Base-by-base conservation (phyloP, 2,888 invertebrate genomes). In the Lordiphosa fenestrarum region DNA sequence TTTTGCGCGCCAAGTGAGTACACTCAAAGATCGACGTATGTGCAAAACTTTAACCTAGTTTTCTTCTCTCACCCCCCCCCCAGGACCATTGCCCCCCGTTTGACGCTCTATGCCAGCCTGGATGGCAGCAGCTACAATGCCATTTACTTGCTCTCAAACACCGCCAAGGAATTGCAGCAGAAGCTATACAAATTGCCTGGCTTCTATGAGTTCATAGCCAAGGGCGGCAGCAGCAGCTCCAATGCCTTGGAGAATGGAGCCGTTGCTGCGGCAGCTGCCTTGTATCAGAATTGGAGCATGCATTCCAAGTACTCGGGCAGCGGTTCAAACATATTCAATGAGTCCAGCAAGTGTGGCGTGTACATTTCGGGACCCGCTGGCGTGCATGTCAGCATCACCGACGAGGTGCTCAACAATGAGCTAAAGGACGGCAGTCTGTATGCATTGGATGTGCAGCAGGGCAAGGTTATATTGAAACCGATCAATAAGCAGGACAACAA, bases 311-410 rank as follows among this genome's bases (percentile, higher is more conserved):
- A 89, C 71, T 89, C 89, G 47, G 89, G 89, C 69, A 89, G 89
- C 66, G 89, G 86, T 52, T 88, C 90, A 88, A 86, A 90, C 90
- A 83, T 80, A 10, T 90, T 92, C 91, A 88, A 81, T 55, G 92
- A 92, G 36, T 86, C 72, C 41, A 91, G 91, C 54, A 90, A 90
- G 63, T 88, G 88, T 41, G 93, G 93, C 33, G 92, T 97, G 6
- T 93, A 94, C 69, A 91, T 96, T 47, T 93, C 93, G 74, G 97
- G 97, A 0, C 97, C 97, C 0, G 93, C 94, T 73, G 95, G 95
- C 12, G 95, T 97, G 6, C 94, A 95, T 73, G 94, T 98, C 0
- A 91, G 94, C 36, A 91, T 98, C 21, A 96, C 94, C 35, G 95
- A 97, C 88, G 96, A 97, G 77, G 92, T 97, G 49, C 93, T 97